Conservation (phyloP, 2,113 vertebrate genomes). For the Amazona guildingii region DNA sequence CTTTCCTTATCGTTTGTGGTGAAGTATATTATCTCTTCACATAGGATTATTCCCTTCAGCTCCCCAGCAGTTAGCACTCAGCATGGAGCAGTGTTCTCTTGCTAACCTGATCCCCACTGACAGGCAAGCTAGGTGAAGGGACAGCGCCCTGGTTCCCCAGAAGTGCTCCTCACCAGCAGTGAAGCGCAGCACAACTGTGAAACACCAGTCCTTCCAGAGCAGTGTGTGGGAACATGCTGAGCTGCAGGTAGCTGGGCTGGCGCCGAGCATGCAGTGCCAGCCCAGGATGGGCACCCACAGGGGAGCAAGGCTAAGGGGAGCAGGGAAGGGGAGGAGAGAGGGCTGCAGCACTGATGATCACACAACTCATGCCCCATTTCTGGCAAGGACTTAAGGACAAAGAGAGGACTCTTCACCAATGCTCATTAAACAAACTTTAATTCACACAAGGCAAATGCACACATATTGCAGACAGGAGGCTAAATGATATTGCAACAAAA, state of each 20-base stretch:
- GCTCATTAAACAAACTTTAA: neutral
- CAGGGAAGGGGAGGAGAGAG: neutral
- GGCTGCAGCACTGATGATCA: neutral
- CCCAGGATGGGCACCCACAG: neutral
- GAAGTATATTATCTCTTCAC: neutral
- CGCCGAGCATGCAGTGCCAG: neutral
- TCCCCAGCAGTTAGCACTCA: neutral
- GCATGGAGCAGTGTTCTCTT: rapidly evolving
- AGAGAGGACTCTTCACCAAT: neutral
- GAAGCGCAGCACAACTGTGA: rapidly evolving
- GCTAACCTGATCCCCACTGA: neutral
- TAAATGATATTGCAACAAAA: neutral
- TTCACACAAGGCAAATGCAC: constrained; percentile 2
- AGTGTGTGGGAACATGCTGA: rapidly evolving
- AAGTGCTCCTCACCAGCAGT: neutral
- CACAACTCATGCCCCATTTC: rapidly evolving
- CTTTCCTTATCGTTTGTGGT: neutral
- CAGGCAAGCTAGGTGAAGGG: neutral
- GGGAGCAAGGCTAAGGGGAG: neutral
- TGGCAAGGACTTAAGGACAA: rapidly evolving
- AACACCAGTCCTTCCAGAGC: neutral
- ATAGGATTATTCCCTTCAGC: neutral
- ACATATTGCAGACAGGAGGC: neutral
- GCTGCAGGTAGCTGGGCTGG: neutral
- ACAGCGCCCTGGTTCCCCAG: neutral